These are phyloP conservation scores for Pocillopora grandis DNA, from an alignment of 92 coral and sea anemone genomes.

Conservation along the genomic window DNA sequence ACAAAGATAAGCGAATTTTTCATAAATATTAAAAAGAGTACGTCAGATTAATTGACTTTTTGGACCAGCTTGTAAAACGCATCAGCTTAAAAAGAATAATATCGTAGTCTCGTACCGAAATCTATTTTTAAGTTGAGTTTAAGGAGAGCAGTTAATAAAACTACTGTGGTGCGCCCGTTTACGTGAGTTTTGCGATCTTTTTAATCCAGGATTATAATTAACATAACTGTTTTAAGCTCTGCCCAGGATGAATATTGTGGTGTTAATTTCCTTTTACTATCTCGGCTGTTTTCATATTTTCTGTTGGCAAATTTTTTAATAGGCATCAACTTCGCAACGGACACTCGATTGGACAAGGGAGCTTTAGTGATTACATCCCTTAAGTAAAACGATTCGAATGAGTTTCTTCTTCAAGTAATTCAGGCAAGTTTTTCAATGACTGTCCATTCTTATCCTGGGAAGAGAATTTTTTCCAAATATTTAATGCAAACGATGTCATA, in stretches of 20 bases:
- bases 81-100: too few species aligned
- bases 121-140: too few species aligned
- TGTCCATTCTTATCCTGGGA: not conserved
- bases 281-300: too few species aligned
- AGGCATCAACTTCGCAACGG: too few species aligned
- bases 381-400: not conserved
- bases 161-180: not conserved
- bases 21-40: not conserved
- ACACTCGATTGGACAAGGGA: too few species aligned
- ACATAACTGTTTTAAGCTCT: not conserved
- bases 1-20: not conserved
- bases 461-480: not conserved
- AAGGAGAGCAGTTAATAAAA: too few species aligned
- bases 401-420: not conserved
- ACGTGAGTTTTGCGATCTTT: not conserved
- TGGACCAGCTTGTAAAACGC: too few species aligned
- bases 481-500: not conserved
- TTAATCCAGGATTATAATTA: not conserved
- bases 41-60: too few species aligned
- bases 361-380: too few species aligned
- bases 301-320: too few species aligned
- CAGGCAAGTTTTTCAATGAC: not conserved
- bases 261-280: not conserved
- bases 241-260: not conserved
- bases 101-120: too few species aligned